A percentile compares a stretch with the other conserved stretches of the same genome.
Conservation (phyloP, 2,888 invertebrate genomes). For the Myopa tessellatipennis region DNA sequence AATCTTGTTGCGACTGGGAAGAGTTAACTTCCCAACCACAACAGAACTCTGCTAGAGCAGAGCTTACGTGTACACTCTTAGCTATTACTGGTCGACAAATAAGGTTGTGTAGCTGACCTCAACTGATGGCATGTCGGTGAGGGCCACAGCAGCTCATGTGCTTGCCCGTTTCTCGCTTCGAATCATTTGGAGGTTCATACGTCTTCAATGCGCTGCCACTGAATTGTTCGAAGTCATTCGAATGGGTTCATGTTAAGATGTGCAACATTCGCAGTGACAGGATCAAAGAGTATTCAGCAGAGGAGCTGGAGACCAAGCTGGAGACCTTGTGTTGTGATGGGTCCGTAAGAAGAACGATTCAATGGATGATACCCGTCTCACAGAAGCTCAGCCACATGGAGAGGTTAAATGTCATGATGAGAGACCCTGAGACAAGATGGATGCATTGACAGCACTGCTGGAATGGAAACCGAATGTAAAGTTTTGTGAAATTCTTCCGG, state of each 20-base stretch:
- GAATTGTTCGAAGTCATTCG: background rate
- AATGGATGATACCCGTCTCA: background rate
- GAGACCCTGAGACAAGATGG: background rate
- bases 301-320: background rate
- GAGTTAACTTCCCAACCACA: no score
- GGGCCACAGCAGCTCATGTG: no score
- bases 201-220: background rate
- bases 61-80: no score
- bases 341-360: background rate
- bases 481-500: no score
- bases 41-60: no score
- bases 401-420: background rate
- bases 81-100: no score
- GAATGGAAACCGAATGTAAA: background rate
- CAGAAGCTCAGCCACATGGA: background rate
- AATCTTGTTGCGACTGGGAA: no score
- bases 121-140: no score
- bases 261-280: background rate
- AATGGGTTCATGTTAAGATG: background rate
- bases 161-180: no score
- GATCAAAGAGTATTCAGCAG: background rate
- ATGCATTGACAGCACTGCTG: background rate
- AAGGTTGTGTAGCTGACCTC: no score
- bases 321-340: background rate
- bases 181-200: background rate